Conservation (phyloP, 2,797 vertebrate genomes). For the Odontamblyopus lacepedii region DNA sequence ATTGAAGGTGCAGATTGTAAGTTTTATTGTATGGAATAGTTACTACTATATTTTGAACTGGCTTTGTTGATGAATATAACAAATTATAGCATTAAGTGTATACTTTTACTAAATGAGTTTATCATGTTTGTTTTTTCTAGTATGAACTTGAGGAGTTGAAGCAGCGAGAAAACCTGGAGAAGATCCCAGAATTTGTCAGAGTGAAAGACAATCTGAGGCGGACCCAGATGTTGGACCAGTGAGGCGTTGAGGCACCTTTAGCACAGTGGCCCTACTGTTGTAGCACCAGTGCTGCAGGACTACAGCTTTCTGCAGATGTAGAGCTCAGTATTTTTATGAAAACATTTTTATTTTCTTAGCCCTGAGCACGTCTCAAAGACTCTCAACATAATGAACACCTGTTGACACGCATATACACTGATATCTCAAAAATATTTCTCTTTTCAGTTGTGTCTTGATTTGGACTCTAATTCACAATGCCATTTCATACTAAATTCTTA, state of each 20-base stretch:
- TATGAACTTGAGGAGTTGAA: constrained; percentile 77
- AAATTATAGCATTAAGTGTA: neutral
- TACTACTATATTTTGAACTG: neutral
- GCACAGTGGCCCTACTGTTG: constrained; percentile 45
- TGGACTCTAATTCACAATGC: neutral
- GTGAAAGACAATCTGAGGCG: constrained; percentile 78
- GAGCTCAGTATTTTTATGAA: constrained; percentile 1
- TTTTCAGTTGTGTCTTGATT: constrained; percentile 4
- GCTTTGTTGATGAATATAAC: neutral
- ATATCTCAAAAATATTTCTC: neutral
- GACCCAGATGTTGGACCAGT: constrained; percentile 66
- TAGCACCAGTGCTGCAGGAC: neutral
- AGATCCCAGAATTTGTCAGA: constrained; percentile 78
- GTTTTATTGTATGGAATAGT: neutral
- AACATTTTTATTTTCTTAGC: neutral
- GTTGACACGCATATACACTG: neutral
- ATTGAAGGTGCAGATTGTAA: neutral
- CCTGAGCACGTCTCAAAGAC: neutral
- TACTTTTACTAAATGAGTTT: neutral
- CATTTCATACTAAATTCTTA: neutral
- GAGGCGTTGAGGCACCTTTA: constrained; percentile 48
- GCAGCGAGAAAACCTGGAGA: constrained; percentile 66
- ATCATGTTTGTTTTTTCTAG: constrained; percentile 47
- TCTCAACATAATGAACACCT: neutral
- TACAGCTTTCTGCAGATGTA: neutral